A percentile compares a stretch with the other conserved stretches of the same genome.
Evolutionary conservation across 2,113 vertebrate species (phyloP).

Genomic region (Eretmochelys imbricata): DNA sequence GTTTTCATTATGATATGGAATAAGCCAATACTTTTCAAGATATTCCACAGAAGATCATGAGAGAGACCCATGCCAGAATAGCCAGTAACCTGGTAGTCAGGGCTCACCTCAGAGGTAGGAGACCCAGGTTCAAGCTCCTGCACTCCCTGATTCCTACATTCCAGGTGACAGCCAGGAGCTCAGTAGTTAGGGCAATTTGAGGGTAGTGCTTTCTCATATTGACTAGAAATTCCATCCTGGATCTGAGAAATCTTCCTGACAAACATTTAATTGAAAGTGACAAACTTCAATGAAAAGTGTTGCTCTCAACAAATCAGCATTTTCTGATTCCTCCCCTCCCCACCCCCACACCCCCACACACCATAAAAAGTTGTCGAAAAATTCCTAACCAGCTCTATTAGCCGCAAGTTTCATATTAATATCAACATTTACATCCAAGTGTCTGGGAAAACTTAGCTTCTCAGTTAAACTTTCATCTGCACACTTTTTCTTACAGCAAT

Average conservation of each 20-base stretch:
- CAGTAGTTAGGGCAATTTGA: background rate
- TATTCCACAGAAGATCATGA: background rate
- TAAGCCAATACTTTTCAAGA: background rate
- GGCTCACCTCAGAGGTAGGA: background rate
- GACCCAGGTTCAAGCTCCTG: background rate
- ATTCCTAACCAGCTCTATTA: background rate
- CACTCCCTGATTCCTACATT: background rate
- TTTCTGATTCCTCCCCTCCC: background rate
- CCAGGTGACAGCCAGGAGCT: too few relatives aligned
- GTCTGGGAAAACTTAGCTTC: background rate
- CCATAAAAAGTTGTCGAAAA: background rate
- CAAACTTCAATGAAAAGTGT: background rate
- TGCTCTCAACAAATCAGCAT: background rate
- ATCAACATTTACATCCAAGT: background rate
- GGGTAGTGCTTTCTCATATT: background rate
- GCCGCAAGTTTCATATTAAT: too few relatives aligned
- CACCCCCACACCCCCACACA: too few relatives aligned
- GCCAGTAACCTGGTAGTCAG: background rate
- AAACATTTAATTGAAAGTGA: background rate
- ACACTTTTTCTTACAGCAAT: background rate
- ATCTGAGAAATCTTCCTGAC: background rate
- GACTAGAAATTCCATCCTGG: background rate
- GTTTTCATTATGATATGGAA: background rate
- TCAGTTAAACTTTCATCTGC: background rate
- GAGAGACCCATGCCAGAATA: background rate